phyloP scores from a whole-genome alignment of 2,113 vertebrate species.

The Spizaetus ornatus region DNA sequence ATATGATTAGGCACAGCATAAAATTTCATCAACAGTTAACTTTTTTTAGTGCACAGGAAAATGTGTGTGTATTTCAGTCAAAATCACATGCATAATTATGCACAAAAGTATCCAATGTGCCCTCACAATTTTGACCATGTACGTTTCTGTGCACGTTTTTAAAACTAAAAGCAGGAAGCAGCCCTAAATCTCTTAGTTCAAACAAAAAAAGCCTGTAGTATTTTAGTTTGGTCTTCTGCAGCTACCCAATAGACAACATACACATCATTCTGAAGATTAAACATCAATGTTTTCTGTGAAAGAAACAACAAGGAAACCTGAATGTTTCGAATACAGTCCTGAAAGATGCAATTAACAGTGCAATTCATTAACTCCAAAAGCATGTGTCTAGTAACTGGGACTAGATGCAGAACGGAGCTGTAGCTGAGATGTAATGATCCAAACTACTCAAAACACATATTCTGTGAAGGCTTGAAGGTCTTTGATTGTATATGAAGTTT shows the following conservation, averaged over 20 bases:
- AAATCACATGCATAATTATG: not conserved
- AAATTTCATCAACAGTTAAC: not conserved
- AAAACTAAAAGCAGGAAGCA: not conserved
- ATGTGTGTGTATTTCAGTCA: not conserved
- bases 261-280: not conserved
- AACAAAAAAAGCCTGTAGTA: not conserved
- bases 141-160: not conserved
- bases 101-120: not conserved
- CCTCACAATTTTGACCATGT: not conserved
- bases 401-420: slow-evolving; percentile 68
- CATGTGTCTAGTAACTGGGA: slow-evolving; percentile 64
- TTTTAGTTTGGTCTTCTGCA: not conserved
- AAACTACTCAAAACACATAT: slow-evolving; percentile 74
- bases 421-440: slow-evolving; percentile 73
- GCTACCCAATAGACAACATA: not conserved
- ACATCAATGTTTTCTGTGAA: not conserved
- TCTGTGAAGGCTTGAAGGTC: slow-evolving; percentile 74
- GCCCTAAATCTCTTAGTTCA: not conserved
- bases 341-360: not conserved
- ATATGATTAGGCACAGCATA: not conserved
- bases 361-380: slow-evolving; percentile 71
- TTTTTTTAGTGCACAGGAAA: not conserved
- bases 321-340: not conserved
- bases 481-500: slow-evolving; percentile 42
- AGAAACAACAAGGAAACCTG: not conserved